Evolutionary conservation across 2,888 invertebrate genomes (phyloP), one percentile per base, ranked within the genome.

Genomic region (Tinea trinotella): DNA sequence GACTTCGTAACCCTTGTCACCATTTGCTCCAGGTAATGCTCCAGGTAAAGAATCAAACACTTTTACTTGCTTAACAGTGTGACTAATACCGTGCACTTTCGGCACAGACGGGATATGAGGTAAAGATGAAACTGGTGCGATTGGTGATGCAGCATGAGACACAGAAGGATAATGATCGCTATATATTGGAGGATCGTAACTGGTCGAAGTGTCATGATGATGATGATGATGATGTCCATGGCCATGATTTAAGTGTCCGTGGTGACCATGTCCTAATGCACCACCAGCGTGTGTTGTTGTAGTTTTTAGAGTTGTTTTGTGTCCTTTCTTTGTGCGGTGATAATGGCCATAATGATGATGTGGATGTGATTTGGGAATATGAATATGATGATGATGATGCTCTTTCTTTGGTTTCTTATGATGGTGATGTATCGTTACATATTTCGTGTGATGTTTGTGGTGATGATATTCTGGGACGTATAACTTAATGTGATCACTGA

Each of bases 381-480:
- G 69, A 58, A 63, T 74, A 55, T 68, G 76, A 44, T 83, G 82
- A 52, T 78, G 76, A 57, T 79, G 80, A 57, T 83, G 79, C 57
- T 84, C 82, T 61, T 85, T 80, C 63, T 86, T 82, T 52, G 87
- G 82, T 56, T 81, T 76, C 50, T 80, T 78, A 52, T 86, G 81
- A 56, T 86, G 87, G 56, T 88, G 85, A 60, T 89, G 89, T 49
- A 89, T 80, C 10, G 87, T 88, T 46, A 90, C 81, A 54, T 89
- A 87, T 64, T 88, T 89, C 5, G 89, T 90, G 62, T 90, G 90
- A 57, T 86, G 79, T 50, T 88, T 86, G 57, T 89, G 89, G 46
- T 89, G 88, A 57, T 89, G 82, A 53, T 89, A 79, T 65, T 90
- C 87, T 13, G 90, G 90, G 6, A 90, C 80, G 64, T 89, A 81